Percentiles rank a stretch among this genome's conserved stretches.
Conservation (phyloP, 2,113 vertebrate species). For the Psilopsiagon aurifrons region DNA sequence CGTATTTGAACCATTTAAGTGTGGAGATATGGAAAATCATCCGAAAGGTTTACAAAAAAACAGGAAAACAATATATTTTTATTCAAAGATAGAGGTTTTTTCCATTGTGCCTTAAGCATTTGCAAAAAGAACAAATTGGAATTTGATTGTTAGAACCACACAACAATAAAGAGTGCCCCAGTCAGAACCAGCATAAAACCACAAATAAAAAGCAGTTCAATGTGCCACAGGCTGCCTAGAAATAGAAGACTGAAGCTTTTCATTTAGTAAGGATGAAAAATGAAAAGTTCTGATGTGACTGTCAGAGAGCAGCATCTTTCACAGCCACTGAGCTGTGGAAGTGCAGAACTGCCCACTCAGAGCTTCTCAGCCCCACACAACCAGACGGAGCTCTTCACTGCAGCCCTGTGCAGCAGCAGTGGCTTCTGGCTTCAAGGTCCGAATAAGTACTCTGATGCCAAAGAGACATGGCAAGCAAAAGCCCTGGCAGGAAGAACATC, state of each 20-base stretch:
- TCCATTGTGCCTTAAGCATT: background rate
- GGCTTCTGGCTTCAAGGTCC: background rate
- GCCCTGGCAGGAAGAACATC: background rate
- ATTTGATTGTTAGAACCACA: constrained; percentile 31
- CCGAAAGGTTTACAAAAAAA: background rate
- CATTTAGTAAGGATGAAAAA: background rate
- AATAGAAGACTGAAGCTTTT: background rate
- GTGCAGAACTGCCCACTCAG: background rate
- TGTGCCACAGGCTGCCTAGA: constrained; percentile 2
- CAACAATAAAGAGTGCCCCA: background rate
- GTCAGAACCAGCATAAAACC: constrained; percentile 50
- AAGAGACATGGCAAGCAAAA: rapidly evolving
- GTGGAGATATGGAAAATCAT: background rate
- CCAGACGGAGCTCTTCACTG: rapidly evolving
- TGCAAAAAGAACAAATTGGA: constrained; percentile 37
- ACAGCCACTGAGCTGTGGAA: background rate
- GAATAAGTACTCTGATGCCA: background rate
- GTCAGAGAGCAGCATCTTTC: background rate
- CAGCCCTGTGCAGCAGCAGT: background rate
- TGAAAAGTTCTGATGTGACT: background rate
- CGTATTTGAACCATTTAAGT: background rate
- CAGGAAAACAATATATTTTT: background rate
- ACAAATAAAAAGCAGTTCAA: background rate
- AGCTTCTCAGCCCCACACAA: background rate
- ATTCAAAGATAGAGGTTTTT: background rate